phyloP scores from a whole-genome alignment of 2,797 vertebrate genomes.

The Myotis planiceps region DNA sequence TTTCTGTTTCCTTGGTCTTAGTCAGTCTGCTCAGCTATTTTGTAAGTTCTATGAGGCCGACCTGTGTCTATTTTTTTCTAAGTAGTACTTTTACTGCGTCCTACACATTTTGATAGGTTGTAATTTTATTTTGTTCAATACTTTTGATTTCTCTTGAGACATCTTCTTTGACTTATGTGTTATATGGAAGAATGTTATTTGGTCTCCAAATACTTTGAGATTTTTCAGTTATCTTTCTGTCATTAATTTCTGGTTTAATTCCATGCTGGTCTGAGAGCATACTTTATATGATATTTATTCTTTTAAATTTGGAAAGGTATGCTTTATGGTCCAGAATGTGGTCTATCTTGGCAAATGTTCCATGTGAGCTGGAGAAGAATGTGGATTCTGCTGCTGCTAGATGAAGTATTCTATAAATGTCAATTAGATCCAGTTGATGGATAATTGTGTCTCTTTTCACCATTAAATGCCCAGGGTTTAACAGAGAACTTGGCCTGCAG shows the following conservation, averaged over 20 bases:
- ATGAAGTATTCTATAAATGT: neutral
- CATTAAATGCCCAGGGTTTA: neutral
- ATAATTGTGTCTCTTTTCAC: neutral
- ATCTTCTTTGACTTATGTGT: neutral
- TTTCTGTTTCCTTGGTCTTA: neutral
- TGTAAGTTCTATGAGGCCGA: neutral
- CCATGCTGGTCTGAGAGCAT: neutral
- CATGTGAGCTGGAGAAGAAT: neutral
- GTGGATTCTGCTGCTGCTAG: neutral
- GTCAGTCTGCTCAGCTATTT: neutral
- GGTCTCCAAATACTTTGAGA: neutral
- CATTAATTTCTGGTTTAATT: neutral
- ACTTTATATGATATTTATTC: neutral
- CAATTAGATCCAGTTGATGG: neutral
- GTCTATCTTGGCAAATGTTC: neutral
- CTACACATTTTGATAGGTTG: neutral
- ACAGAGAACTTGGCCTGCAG: neutral
- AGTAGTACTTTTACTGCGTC: neutral
- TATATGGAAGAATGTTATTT: neutral
- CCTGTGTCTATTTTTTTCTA: neutral
- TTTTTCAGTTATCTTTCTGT: slow-evolving; percentile 4
- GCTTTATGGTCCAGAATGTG: neutral
- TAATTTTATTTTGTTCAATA: neutral
- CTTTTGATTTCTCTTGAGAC: neutral
- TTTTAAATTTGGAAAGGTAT: neutral